Percentiles rank a stretch among this genome's conserved stretches.
These are phyloP conservation scores for Calyptomena viridis DNA, from an alignment of 2,113 vertebrate genomes.

Conservation along the genomic window DNA sequence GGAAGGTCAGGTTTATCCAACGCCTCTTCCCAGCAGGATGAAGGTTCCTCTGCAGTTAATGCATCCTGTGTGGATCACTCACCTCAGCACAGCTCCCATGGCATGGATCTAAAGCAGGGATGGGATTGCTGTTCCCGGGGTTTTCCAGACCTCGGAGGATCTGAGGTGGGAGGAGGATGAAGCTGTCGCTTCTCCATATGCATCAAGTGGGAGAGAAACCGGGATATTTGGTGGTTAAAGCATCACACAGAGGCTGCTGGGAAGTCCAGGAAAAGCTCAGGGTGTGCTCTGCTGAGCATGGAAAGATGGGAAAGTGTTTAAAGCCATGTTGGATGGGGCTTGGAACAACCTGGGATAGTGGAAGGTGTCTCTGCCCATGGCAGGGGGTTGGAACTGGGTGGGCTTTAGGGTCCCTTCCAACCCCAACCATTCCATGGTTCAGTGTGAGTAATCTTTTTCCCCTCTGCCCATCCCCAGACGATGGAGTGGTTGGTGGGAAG, in stretches of 20 bases:
- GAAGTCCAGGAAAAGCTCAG: not conserved
- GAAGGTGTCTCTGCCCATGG: not conserved
- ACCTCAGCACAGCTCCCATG: fast-evolving
- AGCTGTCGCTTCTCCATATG: fast-evolving
- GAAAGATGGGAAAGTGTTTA: not conserved
- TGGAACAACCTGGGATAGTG: not conserved
- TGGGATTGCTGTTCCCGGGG: not conserved
- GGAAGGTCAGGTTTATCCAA: not conserved
- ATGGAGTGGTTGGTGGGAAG: fast-evolving
- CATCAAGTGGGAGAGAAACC: fast-evolving
- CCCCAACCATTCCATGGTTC: not conserved
- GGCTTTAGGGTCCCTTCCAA: not conserved
- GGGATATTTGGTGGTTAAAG: not conserved
- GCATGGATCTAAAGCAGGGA: fast-evolving
- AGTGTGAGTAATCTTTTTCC: fast-evolving
- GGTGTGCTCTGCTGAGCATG: fast-evolving
- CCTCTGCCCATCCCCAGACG: not conserved
- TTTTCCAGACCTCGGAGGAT: not conserved
- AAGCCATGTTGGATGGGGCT: not conserved
- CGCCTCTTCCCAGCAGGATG: fast-evolving
- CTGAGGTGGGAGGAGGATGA: not conserved
- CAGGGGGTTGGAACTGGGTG: not conserved
- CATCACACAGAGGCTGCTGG: fast-evolving
- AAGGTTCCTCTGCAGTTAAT: fast-evolving
- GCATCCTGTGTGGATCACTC: fast-evolving